Conservation (phyloP, 2,888 invertebrate species). For the Cryptops parisi region DNA sequence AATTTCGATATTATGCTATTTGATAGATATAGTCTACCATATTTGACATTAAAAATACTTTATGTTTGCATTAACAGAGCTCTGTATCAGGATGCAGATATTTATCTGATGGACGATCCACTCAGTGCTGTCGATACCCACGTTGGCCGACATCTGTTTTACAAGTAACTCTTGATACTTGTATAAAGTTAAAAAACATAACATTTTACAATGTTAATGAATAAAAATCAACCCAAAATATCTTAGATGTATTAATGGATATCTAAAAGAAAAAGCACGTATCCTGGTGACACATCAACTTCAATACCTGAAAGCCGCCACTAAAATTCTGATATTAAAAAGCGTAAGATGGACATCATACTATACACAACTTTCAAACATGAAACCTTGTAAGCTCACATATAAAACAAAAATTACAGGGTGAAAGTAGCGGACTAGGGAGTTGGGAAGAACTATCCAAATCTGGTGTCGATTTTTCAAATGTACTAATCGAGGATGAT, state of each 20-base stretch:
- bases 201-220: not conserved
- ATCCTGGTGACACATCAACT: conserved; percentile 71
- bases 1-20: not conserved
- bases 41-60: not conserved
- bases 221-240: no score
- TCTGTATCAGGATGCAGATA: conserved; percentile 36
- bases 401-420: conserved; percentile 4
- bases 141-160: conserved; percentile 35
- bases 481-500: conserved; percentile 14
- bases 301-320: conserved; percentile 44
- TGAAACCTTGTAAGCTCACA: not conserved
- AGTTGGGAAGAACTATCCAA: conserved; percentile 10
- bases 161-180: conserved; percentile 4
- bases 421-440: conserved; percentile 15
- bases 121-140: conserved; percentile 38
- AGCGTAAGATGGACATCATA: conserved; percentile 23
- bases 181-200: not conserved
- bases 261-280: conserved; percentile 52
- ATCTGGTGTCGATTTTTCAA: conserved; percentile 15
- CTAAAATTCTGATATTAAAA: conserved; percentile 32
- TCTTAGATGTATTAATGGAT: conserved; percentile 42
- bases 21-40: conserved; percentile 5
- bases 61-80: conserved; percentile 35
- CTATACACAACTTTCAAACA: not conserved
- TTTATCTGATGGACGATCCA: conserved; percentile 39